Percentiles rank a stretch among this genome's conserved stretches.
These are phyloP conservation scores for Puntigrus tetrazona DNA, from an alignment of 2,113 vertebrate species.

Conservation along the genomic window DNA sequence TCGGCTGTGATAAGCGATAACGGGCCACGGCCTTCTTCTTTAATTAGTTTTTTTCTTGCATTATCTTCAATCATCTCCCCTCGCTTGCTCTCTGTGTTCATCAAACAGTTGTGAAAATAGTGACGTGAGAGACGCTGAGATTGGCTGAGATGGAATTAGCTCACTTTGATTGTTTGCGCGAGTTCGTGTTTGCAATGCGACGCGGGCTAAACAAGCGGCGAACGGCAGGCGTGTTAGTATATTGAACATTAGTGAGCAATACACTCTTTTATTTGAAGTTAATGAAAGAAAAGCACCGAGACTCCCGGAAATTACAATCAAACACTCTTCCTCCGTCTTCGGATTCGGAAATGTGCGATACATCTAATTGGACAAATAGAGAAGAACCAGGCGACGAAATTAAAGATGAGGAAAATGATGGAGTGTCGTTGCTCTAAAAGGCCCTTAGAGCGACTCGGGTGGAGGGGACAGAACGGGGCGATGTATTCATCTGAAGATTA, in stretches of 20 bases:
- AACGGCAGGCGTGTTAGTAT: not conserved
- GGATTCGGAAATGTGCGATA: constrained; percentile 2
- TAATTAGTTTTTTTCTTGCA: constrained; percentile 13
- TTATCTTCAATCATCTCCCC: constrained; percentile 26
- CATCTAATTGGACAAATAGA: constrained; percentile 34
- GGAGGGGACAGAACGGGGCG: constrained; percentile 46
- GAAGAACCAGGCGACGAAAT: constrained; percentile 22
- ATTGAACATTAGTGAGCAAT: constrained; percentile 25
- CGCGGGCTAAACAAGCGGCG: not conserved
- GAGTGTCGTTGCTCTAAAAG: constrained; percentile 39
- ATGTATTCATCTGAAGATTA: constrained; percentile 55
- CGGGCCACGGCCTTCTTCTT: constrained; percentile 10
- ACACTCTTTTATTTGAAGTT: constrained; percentile 25
- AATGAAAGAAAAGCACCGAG: constrained; percentile 35
- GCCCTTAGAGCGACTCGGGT: constrained; percentile 23
- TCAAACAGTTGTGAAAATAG: constrained; percentile 14
- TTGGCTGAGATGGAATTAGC: constrained; percentile 20
- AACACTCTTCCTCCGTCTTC: constrained; percentile 34
- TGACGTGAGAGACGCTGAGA: not conserved
- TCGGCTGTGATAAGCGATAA: constrained; percentile 24
- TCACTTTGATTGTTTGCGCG: constrained; percentile 12
- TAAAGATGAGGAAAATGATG: constrained; percentile 40
- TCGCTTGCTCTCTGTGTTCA: not conserved
- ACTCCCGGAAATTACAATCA: not conserved
- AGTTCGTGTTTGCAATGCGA: not conserved